Evolutionary conservation across 1,140 invertebrate species (phyloP), one percentile per base, ranked within the genome.

Genomic region (Drosophila kanapiae): DNA sequence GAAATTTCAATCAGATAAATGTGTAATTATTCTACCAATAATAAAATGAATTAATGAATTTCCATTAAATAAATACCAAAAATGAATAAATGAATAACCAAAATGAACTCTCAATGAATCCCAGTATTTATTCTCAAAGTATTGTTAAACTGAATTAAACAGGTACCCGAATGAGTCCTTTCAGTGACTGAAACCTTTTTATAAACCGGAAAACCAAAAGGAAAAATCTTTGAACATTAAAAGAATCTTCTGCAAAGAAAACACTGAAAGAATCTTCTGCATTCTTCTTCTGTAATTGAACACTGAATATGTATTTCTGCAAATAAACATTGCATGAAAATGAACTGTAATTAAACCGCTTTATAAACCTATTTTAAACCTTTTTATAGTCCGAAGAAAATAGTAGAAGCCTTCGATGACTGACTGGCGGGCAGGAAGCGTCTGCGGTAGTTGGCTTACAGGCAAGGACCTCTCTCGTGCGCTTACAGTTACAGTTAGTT

Each of bases 401-500:
- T n/a, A n/a, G n/a, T 18, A 6, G 13, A 29, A 49, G 33, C 35
- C 35, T 59, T 48, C 18, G 4, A 4, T 27, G 38, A 18, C 67
- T 72, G 67, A 70, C 49, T 69, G 63, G 67, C 45, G 43, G 67
- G 16, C 68, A 29, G 69, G n/a, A 51, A 33, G 67, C 53, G 53
- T 42, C 43, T 51, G 70, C 38, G 35, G 47, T 48, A 42, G 49
- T 56, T 69, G 63, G 63, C 63, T 33, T 23, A 31, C 33, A 53
- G 67, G 62, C 47, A 57, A 71, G 69, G 69, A 71, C 35, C 51
- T 71, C 42, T 58, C 51, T 71, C 43, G 69, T 71, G 69, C 69
- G 59, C 69, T 74, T 64, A 75, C 42, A 75, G 48, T 61, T 74
- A 75, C 53, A 29, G 23, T 68, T 59, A 60, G 23, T 68, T 54